These are phyloP conservation scores for Amia ocellicauda DNA, from an alignment of 2,113 vertebrate species.

Conservation along the genomic window DNA sequence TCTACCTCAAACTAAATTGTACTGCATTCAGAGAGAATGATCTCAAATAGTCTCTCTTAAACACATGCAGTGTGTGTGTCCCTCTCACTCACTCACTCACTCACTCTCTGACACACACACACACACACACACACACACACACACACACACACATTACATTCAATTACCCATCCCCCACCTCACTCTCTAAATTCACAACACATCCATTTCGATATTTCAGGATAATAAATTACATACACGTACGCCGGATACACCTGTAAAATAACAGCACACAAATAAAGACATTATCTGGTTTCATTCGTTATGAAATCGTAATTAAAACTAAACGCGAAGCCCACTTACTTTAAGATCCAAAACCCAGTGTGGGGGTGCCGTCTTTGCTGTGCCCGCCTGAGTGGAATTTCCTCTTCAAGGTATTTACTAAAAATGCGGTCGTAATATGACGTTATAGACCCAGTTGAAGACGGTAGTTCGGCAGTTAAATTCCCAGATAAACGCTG, in stretches of 20 bases:
- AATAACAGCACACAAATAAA: too few species aligned
- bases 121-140: background rate
- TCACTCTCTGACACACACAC: background rate
- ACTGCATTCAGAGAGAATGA: too few species aligned
- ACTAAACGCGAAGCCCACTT: constrained; percentile 43
- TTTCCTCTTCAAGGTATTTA: constrained; percentile 52
- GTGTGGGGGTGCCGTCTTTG: constrained; percentile 62
- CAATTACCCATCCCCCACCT: background rate
- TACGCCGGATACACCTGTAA: too few species aligned
- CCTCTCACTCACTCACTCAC: background rate
- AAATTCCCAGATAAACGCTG: constrained; percentile 56
- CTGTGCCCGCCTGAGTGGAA: constrained; percentile 68
- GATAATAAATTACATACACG: too few species aligned
- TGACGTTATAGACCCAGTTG: constrained; percentile 54
- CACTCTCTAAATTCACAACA: too few species aligned
- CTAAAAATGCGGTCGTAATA: constrained; percentile 47
- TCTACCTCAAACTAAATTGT: too few species aligned
- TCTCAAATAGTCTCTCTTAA: too few species aligned
- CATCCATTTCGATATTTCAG: too few species aligned
- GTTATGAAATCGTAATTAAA: constrained; percentile 19
- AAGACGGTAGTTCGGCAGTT: constrained; percentile 42
- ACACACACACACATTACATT: background rate
- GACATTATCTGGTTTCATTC: background rate
- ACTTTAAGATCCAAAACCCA: constrained; percentile 63
- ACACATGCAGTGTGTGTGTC: too few species aligned